Evolutionary conservation across 2,797 vertebrate genomes (phyloP).

Genomic region (Ceryle rudis): DNA sequence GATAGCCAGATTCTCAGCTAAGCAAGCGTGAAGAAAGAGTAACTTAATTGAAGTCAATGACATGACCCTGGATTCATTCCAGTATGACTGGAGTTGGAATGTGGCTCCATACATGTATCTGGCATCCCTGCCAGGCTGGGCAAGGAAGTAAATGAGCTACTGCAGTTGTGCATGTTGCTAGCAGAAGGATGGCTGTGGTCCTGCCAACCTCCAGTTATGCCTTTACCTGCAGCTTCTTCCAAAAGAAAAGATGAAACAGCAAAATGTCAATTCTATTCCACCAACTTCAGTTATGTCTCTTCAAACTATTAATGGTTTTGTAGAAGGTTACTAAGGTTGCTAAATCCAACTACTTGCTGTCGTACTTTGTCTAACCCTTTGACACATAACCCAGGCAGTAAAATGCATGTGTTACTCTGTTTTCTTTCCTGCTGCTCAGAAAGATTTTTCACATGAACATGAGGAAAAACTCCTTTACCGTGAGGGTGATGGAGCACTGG

Average conservation of each 20-base stretch:
- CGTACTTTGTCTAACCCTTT: neutral
- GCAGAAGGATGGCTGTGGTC: neutral
- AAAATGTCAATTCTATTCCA: neutral
- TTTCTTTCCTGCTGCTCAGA: neutral
- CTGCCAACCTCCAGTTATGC: neutral
- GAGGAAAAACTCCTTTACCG: no score
- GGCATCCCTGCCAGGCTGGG: neutral
- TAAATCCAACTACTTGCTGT: neutral
- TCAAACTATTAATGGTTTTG: neutral
- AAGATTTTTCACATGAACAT: neutral
- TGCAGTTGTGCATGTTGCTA: neutral
- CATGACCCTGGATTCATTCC: constrained; percentile 23
- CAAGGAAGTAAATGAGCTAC: neutral
- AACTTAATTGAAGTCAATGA: constrained; percentile 22
- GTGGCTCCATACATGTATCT: neutral
- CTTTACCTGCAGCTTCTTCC: neutral
- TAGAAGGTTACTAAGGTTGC: neutral
- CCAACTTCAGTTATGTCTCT: neutral
- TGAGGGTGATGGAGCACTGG: no score
- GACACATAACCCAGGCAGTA: neutral
- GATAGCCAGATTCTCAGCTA: constrained; percentile 7
- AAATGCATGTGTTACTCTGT: neutral
- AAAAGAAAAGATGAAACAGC: neutral
- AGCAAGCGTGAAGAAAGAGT: constrained; percentile 15
- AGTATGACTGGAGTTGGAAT: constrained; percentile 14